Percentiles rank a stretch among this genome's conserved stretches.
phyloP scores from a whole-genome alignment of 2,888 invertebrate genomes.

The Argyra leucocephala region DNA sequence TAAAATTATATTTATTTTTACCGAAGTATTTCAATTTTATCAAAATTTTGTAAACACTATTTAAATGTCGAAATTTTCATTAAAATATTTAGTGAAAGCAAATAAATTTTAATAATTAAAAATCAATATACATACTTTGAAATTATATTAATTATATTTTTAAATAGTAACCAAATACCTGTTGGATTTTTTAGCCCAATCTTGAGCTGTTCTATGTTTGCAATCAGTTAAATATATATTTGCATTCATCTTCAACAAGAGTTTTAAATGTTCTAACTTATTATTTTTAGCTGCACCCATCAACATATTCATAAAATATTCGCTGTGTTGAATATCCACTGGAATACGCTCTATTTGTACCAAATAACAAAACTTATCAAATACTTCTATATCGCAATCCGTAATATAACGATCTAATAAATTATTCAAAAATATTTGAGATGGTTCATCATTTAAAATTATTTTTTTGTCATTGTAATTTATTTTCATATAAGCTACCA shows the following conservation, averaged over 20 bases:
- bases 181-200: slow-evolving; percentile 10
- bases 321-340: slow-evolving; percentile 60
- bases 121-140: not conserved
- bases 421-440: slow-evolving; percentile 7
- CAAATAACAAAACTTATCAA: slow-evolving; percentile 54
- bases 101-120: not conserved
- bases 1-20: no score
- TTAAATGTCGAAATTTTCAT: no score
- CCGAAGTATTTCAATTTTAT: no score
- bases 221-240: slow-evolving; percentile 26
- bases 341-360: slow-evolving; percentile 66
- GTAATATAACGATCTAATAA: slow-evolving; percentile 9
- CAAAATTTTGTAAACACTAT: no score
- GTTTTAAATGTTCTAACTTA: slow-evolving; percentile 53
- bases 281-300: slow-evolving; percentile 71
- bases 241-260: slow-evolving; percentile 60
- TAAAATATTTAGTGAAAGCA: not conserved
- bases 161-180: not conserved
- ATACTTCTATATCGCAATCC: slow-evolving; percentile 38
- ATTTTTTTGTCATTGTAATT: slow-evolving; percentile 35
- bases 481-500: slow-evolving; percentile 44
- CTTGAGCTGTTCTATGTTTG: not conserved
- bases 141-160: not conserved
- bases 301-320: slow-evolving; percentile 56
- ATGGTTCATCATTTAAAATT: slow-evolving; percentile 16